phyloP scores from a whole-genome alignment of 1,140 invertebrate species.

The Goniozus legneri region DNA sequence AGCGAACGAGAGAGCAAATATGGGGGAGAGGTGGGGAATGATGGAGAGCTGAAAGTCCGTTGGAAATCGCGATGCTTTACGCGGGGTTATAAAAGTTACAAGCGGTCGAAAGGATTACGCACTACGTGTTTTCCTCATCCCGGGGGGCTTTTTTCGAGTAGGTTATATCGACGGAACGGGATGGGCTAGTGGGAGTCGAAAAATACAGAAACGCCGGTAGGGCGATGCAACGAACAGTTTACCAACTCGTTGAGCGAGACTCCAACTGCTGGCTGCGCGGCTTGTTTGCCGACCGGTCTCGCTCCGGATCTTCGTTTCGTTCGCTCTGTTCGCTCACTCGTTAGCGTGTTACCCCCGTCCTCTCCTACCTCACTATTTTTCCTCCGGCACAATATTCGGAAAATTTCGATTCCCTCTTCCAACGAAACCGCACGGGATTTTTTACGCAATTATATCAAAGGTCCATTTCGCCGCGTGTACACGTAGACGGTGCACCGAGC shows the following conservation, averaged over 20 bases:
- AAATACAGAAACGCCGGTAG: conserved; percentile 16
- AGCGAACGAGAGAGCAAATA: conserved; percentile 11
- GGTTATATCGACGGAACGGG: conserved; percentile 25
- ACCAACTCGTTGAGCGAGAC: conserved; percentile 46
- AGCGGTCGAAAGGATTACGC: conserved; percentile 29
- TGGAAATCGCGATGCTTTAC: conserved; percentile 40
- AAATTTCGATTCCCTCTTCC: too few species aligned
- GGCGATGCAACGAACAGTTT: conserved; percentile 38
- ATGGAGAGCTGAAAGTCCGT: conserved; percentile 19
- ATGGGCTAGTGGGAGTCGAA: neutral
- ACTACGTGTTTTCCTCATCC: neutral
- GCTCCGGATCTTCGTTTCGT: conserved; percentile 23
- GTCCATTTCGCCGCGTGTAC: conserved; percentile 10
- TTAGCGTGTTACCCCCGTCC: conserved; percentile 27
- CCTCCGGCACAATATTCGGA: too few species aligned
- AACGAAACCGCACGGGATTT: conserved; percentile 29
- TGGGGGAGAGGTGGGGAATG: neutral
- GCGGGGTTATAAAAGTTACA: conserved; percentile 45
- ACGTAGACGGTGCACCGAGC: neutral
- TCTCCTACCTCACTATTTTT: neutral
- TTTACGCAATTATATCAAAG: conserved; percentile 34
- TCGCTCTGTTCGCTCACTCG: conserved; percentile 16
- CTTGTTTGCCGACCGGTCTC: conserved; percentile 12
- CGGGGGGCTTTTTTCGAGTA: conserved; percentile 36
- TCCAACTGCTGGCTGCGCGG: conserved; percentile 31